phyloP scores from a whole-genome alignment of 2,888 invertebrate species.

The Raillietiella orientalis region DNA sequence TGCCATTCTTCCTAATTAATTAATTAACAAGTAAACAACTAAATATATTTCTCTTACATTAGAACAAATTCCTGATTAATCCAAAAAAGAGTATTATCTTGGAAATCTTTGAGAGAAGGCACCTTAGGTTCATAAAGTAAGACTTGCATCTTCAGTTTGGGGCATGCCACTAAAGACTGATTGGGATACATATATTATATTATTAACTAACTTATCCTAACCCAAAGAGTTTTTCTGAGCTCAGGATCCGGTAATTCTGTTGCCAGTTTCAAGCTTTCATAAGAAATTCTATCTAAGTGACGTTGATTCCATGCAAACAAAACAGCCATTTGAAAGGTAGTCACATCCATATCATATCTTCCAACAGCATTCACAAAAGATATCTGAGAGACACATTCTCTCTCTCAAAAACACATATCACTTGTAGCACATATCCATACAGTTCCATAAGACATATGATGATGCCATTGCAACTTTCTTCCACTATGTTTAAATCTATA shows the following conservation, averaged over 20 bases:
- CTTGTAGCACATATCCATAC: constrained; percentile 12
- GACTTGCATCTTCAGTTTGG: constrained; percentile 81
- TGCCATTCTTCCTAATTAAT: constrained; percentile 57
- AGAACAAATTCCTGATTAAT: constrained; percentile 86
- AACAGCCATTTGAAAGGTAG: constrained; percentile 98
- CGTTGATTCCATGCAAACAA: constrained; percentile 96
- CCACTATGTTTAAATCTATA: constrained; percentile 93
- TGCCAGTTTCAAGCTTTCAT: constrained; percentile 78
- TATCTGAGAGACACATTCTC: no score
- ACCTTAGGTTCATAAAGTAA: constrained; percentile 35
- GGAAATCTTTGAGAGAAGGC: constrained; percentile 72
- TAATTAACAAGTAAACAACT: no score
- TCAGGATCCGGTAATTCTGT: constrained; percentile 91
- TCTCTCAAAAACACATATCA: constrained; percentile 3
- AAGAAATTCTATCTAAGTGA: constrained; percentile 65
- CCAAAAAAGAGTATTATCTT: constrained; percentile 72
- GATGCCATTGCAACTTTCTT: constrained; percentile 88
- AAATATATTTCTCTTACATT: constrained; percentile 16
- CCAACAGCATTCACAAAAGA: constrained; percentile 74
- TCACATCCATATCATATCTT: constrained; percentile 87
- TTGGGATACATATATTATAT: no score
- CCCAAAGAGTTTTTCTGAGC: constrained; percentile 63
- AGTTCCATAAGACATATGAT: constrained; percentile 98
- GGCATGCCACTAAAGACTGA: constrained; percentile 76
- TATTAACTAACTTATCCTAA: no score